These are phyloP conservation scores for Battus philenor DNA, from an alignment of 1,140 invertebrate species.

Conservation along the genomic window DNA sequence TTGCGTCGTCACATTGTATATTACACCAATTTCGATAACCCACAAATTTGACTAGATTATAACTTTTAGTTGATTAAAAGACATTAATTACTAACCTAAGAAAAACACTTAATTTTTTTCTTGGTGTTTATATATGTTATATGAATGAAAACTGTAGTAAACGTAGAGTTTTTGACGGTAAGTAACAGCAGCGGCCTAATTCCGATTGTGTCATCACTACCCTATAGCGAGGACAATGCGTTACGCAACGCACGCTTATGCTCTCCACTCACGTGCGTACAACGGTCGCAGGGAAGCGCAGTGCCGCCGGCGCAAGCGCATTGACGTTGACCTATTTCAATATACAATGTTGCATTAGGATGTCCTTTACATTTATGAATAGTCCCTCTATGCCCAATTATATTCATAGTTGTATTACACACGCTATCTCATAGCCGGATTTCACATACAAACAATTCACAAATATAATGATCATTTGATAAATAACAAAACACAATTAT, in stretches of 20 bases:
- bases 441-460: no score
- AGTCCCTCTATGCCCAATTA: no score
- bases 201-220: constrained; percentile 40
- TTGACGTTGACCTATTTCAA: constrained; percentile 15
- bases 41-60: no score
- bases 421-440: no score
- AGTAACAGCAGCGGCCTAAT: constrained; percentile 22
- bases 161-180: no score
- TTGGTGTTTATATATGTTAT: no score
- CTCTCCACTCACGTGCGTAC: constrained; percentile 46
- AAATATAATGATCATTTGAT: no score
- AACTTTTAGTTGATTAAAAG: no score
- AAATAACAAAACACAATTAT: neutral
- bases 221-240: constrained; percentile 42
- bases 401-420: no score
- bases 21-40: no score
- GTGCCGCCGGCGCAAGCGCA: constrained; percentile 13
- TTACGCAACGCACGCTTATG: constrained; percentile 34
- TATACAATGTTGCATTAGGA: constrained; percentile 19
- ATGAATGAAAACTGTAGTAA: no score
- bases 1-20: no score
- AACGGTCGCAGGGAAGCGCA: constrained; percentile 39
- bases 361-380: neutral
- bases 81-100: neutral
- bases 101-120: neutral